A percentile compares a stretch with the other conserved stretches of the same genome.
These are phyloP conservation scores for Zygogramma bicolorata DNA, from an alignment of 2,888 invertebrate species.

Conservation along the genomic window DNA sequence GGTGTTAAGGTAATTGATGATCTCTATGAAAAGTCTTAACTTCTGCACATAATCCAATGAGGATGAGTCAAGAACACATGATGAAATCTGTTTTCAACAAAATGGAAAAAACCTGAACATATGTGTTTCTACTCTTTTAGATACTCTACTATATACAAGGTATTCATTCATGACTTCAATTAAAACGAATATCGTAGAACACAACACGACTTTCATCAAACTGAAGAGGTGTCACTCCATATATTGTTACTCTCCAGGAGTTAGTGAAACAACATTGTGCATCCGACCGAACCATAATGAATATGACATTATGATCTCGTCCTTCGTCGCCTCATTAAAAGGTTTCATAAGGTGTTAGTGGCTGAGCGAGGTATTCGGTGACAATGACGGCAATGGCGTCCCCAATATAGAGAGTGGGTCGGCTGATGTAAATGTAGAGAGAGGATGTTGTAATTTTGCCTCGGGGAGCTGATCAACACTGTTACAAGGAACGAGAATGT, in stretches of 20 bases:
- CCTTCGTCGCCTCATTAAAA: constrained; percentile 47
- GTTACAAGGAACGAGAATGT: constrained; percentile 45
- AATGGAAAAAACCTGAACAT: too few relatives aligned
- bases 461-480: constrained; percentile 44
- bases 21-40: too few relatives aligned
- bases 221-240: too few relatives aligned
- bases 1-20: too few relatives aligned
- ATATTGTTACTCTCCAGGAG: not conserved
- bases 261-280: not conserved
- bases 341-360: constrained; percentile 39
- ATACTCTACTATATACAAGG: too few relatives aligned
- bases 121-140: too few relatives aligned
- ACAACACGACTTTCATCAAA: too few relatives aligned
- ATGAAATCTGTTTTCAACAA: too few relatives aligned
- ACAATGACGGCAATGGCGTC: constrained; percentile 27
- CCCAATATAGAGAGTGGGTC: constrained; percentile 32
- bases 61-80: too few relatives aligned
- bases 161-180: too few relatives aligned
- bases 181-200: too few relatives aligned
- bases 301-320: constrained; percentile 15
- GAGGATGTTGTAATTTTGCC: constrained; percentile 42
- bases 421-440: constrained; percentile 37
- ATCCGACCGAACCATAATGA: constrained; percentile 19
- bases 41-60: too few relatives aligned
- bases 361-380: constrained; percentile 49